These are phyloP conservation scores for Syrrhaptes paradoxus DNA, from an alignment of 2,113 vertebrate genomes.

Conservation along the genomic window DNA sequence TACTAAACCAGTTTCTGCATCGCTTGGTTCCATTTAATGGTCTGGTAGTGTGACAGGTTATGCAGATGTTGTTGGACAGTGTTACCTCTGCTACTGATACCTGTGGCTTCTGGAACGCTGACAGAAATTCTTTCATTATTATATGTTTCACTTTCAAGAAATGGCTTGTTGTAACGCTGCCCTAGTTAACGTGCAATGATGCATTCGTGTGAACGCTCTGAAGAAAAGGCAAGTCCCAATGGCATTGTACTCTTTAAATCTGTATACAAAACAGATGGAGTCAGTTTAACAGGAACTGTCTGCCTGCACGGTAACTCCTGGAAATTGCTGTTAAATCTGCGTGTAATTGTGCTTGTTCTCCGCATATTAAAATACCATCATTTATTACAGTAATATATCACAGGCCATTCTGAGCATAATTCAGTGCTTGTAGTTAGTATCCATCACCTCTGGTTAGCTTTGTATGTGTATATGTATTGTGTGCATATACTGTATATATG, in stretches of 20 bases:
- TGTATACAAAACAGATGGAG: background rate
- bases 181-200: background rate
- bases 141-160: background rate
- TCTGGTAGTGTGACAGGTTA: background rate
- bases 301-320: background rate
- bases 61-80: background rate
- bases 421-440: background rate
- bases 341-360: background rate
- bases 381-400: background rate
- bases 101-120: background rate
- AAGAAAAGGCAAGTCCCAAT: background rate
- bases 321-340: background rate
- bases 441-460: background rate
- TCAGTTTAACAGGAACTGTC: background rate
- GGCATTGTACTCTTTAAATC: background rate
- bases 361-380: accelerated
- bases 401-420: background rate
- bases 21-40: background rate
- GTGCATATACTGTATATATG: background rate
- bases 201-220: background rate
- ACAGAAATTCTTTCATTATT: background rate
- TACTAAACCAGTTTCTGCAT: background rate
- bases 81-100: background rate
- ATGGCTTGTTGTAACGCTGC: background rate
- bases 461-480: background rate